Evolutionary conservation across 2,888 invertebrate genomes (phyloP), one percentile per base, ranked within the genome.

Genomic region (Phymatocera aterrima): DNA sequence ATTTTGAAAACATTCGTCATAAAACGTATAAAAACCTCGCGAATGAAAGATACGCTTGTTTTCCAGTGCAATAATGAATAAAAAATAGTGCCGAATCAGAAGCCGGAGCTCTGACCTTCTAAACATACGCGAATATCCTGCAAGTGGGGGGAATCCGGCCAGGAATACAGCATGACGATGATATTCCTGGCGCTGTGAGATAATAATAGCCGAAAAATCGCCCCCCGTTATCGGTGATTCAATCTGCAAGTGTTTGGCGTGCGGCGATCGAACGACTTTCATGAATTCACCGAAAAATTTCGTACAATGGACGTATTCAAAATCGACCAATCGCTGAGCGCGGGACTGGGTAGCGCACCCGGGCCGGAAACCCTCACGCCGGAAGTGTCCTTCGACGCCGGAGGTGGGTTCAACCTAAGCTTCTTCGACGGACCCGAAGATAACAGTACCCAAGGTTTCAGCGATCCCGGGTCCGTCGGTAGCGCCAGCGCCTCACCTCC

Each of bases 321-420:
- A 91, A 92, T 93, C 88, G 94, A 94, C 88, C 93, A 93, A 92
- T 93, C 94, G 90, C 92, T 93, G 88, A 92, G 92, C 91, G 93
- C 93, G 91, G 93, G 93, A 90, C 90, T 94, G 89, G 93, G 93
- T 85, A 92, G 91, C 87, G 93, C 93, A 89, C 94, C 93, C 85
- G 91, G 92, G 82, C 92, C 93, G 83, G 93, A 93, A 89, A 92
- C 93, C 91, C 91, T 93, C 87, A 91, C 92, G 88, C 92, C 93
- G 90, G 93, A 94, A 90, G 94, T 95, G 84, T 93, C 93, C 87
- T 94, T 95, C 91, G 95, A 95, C 91, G 94, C 95, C 84, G 94
- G 94, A 88, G 93, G 95, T 83, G 95, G 96, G 90, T 96, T 96
- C 91, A 95, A 96, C 91, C 92, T 96, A 88, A 94, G 95, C 90